phyloP scores from a whole-genome alignment of 2,797 vertebrate genomes.

The Takifugu rubripes region DNA sequence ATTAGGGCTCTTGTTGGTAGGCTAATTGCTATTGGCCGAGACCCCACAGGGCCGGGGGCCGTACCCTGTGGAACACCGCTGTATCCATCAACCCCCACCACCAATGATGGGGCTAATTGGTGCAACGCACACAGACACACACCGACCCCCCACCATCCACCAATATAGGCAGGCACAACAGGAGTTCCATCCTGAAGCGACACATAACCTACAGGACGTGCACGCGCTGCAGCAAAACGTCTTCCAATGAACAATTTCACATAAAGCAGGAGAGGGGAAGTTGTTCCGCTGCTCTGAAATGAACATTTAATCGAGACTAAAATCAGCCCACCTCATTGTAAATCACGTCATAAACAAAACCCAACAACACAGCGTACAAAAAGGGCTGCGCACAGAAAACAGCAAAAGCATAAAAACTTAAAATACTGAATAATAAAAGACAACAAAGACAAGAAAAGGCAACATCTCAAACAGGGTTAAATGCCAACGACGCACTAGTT shows the following conservation, averaged over 20 bases:
- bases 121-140: slow-evolving; percentile 24
- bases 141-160: slow-evolving; percentile 40
- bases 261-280: not conserved
- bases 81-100: slow-evolving; percentile 34
- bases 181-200: slow-evolving; percentile 49
- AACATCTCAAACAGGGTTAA: no score
- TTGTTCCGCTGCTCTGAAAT: not conserved
- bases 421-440: no score
- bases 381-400: no score
- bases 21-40: slow-evolving; percentile 74
- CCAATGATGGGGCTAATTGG: slow-evolving; percentile 66
- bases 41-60: slow-evolving; percentile 64
- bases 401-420: no score
- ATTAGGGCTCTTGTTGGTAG: slow-evolving; percentile 75
- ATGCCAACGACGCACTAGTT: no score
- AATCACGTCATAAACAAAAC: no score
- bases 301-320: not conserved
- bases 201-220: slow-evolving; percentile 52
- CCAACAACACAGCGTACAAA: not conserved
- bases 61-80: slow-evolving; percentile 54
- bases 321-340: no score
- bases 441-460: no score
- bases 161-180: slow-evolving; percentile 49
- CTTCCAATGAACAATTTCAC: slow-evolving; percentile 28
- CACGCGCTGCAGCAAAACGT: slow-evolving; percentile 31